phyloP scores from a whole-genome alignment of 2,888 invertebrate genomes.

The Agrilus mali region DNA sequence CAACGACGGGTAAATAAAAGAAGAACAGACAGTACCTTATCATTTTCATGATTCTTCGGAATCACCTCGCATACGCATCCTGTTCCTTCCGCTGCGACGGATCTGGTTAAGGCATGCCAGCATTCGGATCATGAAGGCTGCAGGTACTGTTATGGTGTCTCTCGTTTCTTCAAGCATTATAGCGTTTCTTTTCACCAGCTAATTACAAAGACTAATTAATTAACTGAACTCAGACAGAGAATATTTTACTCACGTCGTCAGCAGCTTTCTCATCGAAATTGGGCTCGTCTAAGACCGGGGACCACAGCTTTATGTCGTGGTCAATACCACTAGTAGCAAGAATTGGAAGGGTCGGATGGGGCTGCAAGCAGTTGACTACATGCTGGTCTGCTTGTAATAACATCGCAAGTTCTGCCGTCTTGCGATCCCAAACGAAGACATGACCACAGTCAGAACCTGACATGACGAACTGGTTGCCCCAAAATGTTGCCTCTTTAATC shows the following conservation, averaged over 20 bases:
- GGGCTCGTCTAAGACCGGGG: conserved; percentile 49
- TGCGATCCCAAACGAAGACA: conserved; percentile 69
- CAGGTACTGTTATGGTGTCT: conserved; percentile 79
- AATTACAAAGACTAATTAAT: conserved; percentile 10
- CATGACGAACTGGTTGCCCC: conserved; percentile 70
- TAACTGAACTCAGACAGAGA: background rate
- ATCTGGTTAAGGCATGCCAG: conserved; percentile 55
- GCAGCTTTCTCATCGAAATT: conserved; percentile 50
- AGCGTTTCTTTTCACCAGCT: conserved; percentile 67
- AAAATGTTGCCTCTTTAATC: conserved; percentile 80
- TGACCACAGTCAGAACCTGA: conserved; percentile 86
- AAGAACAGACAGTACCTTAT: background rate
- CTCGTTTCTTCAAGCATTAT: conserved; percentile 76
- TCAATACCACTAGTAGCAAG: conserved; percentile 81
- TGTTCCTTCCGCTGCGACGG: conserved; percentile 32
- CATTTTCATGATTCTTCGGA: conserved; percentile 7
- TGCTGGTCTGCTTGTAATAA: conserved; percentile 69
- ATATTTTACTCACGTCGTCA: conserved; percentile 41
- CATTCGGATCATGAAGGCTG: conserved; percentile 74
- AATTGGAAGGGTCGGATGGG: conserved; percentile 64
- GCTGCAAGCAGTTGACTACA: conserved; percentile 74
- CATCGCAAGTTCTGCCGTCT: conserved; percentile 58
- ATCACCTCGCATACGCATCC: conserved; percentile 10
- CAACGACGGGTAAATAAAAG: background rate
- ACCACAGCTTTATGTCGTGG: conserved; percentile 76